phyloP scores from a whole-genome alignment of 1,140 invertebrate genomes.

The Solen grandis region DNA sequence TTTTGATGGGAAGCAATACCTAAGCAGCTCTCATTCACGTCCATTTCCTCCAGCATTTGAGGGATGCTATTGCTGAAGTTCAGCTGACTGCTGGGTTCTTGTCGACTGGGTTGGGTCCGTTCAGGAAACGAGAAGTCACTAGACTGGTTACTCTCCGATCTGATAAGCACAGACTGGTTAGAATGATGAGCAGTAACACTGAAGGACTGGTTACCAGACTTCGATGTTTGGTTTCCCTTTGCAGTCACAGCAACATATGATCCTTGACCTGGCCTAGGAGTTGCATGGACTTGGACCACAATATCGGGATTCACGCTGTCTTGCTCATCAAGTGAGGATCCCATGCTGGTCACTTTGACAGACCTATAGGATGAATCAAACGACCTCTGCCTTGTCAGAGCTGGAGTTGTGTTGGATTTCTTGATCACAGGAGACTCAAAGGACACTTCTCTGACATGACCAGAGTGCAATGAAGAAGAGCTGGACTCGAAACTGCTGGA shows the following conservation, averaged over 20 bases:
- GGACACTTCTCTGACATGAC: slow-evolving; percentile 15
- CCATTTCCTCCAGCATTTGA: slow-evolving; percentile 63
- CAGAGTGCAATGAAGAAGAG: slow-evolving; percentile 2
- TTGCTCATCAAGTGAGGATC: slow-evolving; percentile 46
- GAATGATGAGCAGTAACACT: not conserved
- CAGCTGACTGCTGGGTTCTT: slow-evolving; percentile 7
- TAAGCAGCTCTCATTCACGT: slow-evolving; percentile 68
- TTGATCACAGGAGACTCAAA: slow-evolving; percentile 35
- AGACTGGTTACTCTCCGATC: slow-evolving; percentile 50
- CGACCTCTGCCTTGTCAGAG: slow-evolving; percentile 43
- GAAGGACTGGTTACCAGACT: not conserved
- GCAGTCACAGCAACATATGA: slow-evolving; percentile 4
- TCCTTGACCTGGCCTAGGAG: slow-evolving; percentile 1
- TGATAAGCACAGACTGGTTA: slow-evolving; percentile 34
- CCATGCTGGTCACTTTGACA: slow-evolving; percentile 42
- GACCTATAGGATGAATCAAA: slow-evolving; percentile 52
- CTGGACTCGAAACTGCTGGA: slow-evolving; percentile 50
- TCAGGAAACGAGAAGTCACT: slow-evolving; percentile 28
- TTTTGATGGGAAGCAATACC: slow-evolving; percentile 68
- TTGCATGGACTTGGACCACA: slow-evolving; percentile 6
- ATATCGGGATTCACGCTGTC: slow-evolving; percentile 7
- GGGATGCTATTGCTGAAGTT: slow-evolving; percentile 39
- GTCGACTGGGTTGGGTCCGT: slow-evolving; percentile 22
- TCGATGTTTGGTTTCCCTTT: not conserved
- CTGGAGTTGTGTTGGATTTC: slow-evolving; percentile 50